Evolutionary conservation across 2,888 invertebrate genomes (phyloP).

Genomic region (Syritta pipiens): DNA sequence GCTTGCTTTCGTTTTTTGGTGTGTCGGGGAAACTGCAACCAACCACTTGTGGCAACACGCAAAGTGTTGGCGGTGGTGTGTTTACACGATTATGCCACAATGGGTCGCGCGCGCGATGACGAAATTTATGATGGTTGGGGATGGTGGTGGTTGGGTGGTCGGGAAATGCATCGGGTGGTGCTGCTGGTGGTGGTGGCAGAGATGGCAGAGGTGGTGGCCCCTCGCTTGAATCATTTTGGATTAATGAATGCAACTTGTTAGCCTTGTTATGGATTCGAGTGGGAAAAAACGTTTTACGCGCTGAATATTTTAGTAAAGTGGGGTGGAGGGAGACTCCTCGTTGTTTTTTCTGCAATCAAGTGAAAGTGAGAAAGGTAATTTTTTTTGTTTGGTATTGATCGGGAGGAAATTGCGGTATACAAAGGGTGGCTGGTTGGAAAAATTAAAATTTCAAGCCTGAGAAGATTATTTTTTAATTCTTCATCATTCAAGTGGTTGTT

Average conservation of each 20-base stretch:
- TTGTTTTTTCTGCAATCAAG: background rate
- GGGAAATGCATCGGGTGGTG: slow-evolving; percentile 34
- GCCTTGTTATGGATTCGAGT: slow-evolving; percentile 42
- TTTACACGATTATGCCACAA: slow-evolving; percentile 69
- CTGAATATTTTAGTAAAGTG: slow-evolving; percentile 17
- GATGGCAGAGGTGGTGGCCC: slow-evolving; percentile 28
- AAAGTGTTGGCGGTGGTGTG: slow-evolving; percentile 63
- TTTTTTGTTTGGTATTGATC: background rate
- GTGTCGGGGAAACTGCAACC: slow-evolving; percentile 52
- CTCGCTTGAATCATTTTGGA: slow-evolving; percentile 56
- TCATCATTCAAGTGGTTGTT: no score
- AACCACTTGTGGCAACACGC: slow-evolving; percentile 66
- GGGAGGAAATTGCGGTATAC: no score
- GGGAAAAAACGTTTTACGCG: slow-evolving; percentile 51
- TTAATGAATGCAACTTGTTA: slow-evolving; percentile 68
- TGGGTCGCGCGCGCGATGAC: slow-evolving; percentile 48
- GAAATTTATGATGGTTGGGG: slow-evolving; percentile 50
- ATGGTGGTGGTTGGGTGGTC: slow-evolving; percentile 17
- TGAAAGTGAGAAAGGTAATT: slow-evolving; percentile 12
- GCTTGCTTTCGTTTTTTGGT: slow-evolving; percentile 40
- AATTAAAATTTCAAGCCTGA: no score
- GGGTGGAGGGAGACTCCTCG: background rate
- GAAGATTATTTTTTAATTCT: no score
- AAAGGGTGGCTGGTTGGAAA: no score
- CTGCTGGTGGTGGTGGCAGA: slow-evolving; percentile 1